phyloP scores from a whole-genome alignment of 2,888 invertebrate genomes.

The Drosophila glabriapex region DNA sequence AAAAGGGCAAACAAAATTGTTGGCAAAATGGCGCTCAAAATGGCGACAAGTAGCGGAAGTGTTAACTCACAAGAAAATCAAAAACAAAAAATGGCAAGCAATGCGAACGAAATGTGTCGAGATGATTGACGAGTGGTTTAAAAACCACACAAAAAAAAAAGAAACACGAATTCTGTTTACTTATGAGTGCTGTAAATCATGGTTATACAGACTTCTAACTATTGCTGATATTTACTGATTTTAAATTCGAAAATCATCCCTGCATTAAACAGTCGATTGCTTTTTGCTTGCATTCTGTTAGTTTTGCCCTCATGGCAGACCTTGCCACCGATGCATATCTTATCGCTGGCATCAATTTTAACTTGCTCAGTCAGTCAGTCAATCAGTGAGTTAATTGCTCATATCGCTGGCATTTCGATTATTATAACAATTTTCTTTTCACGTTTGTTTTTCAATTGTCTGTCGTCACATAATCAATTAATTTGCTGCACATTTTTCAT shows the following conservation, averaged over 20 bases:
- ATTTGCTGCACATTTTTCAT: constrained; percentile 47
- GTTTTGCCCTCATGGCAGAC: neutral
- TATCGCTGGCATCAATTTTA: constrained; percentile 4
- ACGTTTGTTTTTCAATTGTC: constrained; percentile 9
- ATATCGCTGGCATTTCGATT: constrained; percentile 10
- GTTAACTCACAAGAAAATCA: neutral
- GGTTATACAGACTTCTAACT: neutral
- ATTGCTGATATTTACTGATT: neutral
- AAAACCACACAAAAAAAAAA: constrained; percentile 1
- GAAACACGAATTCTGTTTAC: neutral
- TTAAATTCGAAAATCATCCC: neutral
- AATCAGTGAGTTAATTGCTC: constrained; percentile 48
- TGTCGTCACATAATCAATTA: constrained; percentile 59
- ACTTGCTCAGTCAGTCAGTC: constrained; percentile 34
- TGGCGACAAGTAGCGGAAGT: constrained; percentile 44
- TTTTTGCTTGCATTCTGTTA: neutral
- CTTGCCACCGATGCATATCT: neutral
- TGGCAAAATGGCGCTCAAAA: constrained; percentile 50
- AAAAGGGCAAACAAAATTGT: constrained; percentile 16
- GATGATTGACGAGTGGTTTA: constrained; percentile 56
- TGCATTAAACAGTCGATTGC: too few relatives aligned
- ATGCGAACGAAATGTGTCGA: constrained; percentile 31
- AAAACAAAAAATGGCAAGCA: neutral
- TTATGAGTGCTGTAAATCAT: constrained; percentile 1
- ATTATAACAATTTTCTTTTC: constrained; percentile 3